These are phyloP conservation scores for Chelidonichthys spinosus DNA, from an alignment of 2,797 vertebrate species.

Conservation along the genomic window DNA sequence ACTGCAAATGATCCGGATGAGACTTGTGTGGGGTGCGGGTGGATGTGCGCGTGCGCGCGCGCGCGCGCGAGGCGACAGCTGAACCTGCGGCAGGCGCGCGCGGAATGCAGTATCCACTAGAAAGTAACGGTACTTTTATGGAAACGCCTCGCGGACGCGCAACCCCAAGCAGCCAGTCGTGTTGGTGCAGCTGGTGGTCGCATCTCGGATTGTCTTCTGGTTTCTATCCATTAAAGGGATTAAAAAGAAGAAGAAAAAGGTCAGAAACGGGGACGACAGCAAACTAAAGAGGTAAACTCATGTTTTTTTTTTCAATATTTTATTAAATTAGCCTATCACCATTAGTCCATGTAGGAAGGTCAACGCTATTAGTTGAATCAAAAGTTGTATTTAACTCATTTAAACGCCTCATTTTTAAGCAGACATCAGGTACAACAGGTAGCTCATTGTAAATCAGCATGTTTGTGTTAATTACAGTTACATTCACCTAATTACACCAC, in stretches of 20 bases:
- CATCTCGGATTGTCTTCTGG: slow-evolving; percentile 42
- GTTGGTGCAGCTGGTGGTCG: slow-evolving; percentile 63
- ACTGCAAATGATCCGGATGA: slow-evolving; percentile 22
- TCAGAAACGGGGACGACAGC: slow-evolving; percentile 29
- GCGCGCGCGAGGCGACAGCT: slow-evolving; percentile 86
- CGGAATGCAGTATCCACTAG: slow-evolving; percentile 89
- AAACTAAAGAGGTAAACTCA: slow-evolving; percentile 64
- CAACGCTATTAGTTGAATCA: not conserved
- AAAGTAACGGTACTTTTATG: slow-evolving; percentile 95
- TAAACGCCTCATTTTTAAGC: not conserved
- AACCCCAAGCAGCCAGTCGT: slow-evolving; percentile 79
- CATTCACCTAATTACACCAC: not conserved
- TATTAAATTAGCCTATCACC: not conserved
- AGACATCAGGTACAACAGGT: not conserved
- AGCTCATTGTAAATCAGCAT: not conserved
- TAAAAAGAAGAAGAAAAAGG: not conserved
- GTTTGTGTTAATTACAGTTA: not conserved
- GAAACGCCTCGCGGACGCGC: slow-evolving; percentile 84
- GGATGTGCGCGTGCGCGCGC: slow-evolving; percentile 44
- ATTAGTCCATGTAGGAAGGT: slow-evolving; percentile 11
- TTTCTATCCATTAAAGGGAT: slow-evolving; percentile 2
- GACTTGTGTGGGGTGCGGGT: not conserved
- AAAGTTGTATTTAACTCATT: not conserved
- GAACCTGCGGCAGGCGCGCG: slow-evolving; percentile 86
- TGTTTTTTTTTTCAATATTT: not conserved